Evolutionary conservation across 2,797 vertebrate species (phyloP).

Genomic region (Sebastes trivittatus): DNA sequence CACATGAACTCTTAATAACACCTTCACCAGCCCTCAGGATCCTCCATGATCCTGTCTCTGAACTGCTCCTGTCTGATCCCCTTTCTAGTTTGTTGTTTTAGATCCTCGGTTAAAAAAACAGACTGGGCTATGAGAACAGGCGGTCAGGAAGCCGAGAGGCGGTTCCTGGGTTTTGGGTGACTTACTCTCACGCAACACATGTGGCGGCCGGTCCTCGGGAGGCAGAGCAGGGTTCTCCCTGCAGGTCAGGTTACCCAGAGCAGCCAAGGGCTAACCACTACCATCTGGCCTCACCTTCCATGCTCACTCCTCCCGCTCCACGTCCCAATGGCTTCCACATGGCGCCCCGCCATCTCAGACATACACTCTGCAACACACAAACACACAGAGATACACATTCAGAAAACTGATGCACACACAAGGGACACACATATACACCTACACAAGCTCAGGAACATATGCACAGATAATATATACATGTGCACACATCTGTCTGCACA

Average conservation of each 20-base stretch:
- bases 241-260: constrained; percentile 77
- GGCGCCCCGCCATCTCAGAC: constrained; percentile 64
- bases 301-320: constrained; percentile 47
- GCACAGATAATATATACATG: not conserved
- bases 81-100: constrained; percentile 63
- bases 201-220: constrained; percentile 73
- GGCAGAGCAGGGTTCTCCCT: constrained; percentile 68
- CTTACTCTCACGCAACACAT: constrained; percentile 78
- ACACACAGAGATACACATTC: constrained; percentile 21
- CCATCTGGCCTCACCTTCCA: constrained; percentile 79
- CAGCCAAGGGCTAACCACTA: constrained; percentile 78
- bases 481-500: not conserved
- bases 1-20: constrained; percentile 19
- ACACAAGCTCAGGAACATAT: not conserved
- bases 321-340: constrained; percentile 81
- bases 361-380: constrained; percentile 51
- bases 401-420: constrained; percentile 7
- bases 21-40: constrained; percentile 29
- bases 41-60: constrained; percentile 56
- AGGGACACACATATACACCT: not conserved
- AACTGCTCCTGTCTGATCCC: constrained; percentile 65
- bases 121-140: constrained; percentile 53
- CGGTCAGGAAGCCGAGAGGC: constrained; percentile 70
- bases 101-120: constrained; percentile 64
- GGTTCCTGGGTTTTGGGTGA: constrained; percentile 71